A percentile compares a stretch with the other conserved stretches of the same genome.
Evolutionary conservation across 92 coral and sea anemone genomes (phyloP).

Genomic region (Paragorgia papillata): DNA sequence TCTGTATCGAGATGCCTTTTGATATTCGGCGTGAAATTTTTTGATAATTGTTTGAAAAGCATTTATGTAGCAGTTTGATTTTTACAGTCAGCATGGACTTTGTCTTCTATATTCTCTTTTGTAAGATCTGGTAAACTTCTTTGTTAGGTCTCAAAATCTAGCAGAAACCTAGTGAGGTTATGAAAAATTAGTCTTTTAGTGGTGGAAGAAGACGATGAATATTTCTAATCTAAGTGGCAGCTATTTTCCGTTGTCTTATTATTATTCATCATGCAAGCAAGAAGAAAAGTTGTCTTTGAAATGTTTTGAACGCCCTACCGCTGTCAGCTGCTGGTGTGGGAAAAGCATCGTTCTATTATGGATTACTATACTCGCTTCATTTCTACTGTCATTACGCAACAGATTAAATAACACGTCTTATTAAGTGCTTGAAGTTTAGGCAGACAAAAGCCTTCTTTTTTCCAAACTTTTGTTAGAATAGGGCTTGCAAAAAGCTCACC

Average conservation of each 20-base stretch:
- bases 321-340: background rate
- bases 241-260: background rate
- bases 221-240: background rate
- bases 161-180: too few species aligned
- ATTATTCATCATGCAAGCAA: conserved; percentile 1
- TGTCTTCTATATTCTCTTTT: too few species aligned
- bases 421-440: too few species aligned
- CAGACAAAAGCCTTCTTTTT: background rate
- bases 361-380: too few species aligned
- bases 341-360: too few species aligned
- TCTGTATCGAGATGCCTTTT: too few species aligned
- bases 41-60: too few species aligned
- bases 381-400: too few species aligned
- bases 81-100: background rate
- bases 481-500: background rate
- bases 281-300: background rate
- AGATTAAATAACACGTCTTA: too few species aligned
- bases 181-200: too few species aligned
- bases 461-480: conserved; percentile 5
- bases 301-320: background rate
- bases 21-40: too few species aligned
- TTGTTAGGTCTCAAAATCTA: background rate
- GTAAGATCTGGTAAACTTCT: too few species aligned
- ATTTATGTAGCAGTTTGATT: background rate
- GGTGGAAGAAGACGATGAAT: background rate